Conservation (phyloP, 2,888 invertebrate genomes). For the Aplocera efformata region DNA sequence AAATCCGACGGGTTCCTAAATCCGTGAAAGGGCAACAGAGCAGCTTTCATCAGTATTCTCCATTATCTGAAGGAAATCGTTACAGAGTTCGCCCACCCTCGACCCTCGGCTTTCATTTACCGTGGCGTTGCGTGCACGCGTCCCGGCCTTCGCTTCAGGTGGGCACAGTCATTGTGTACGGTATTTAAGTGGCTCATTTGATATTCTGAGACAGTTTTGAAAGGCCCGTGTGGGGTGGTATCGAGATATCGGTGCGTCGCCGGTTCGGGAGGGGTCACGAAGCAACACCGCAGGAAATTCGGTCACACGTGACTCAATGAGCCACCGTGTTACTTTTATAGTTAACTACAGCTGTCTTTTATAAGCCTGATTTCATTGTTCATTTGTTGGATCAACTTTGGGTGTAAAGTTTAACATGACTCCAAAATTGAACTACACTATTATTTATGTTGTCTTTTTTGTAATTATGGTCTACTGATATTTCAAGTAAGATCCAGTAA, state of each 20-base stretch:
- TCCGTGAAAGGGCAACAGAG: slow-evolving; percentile 70
- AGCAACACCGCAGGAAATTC: slow-evolving; percentile 39
- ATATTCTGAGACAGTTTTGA: slow-evolving; percentile 78
- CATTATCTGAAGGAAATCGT: slow-evolving; percentile 79
- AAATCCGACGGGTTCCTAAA: slow-evolving; percentile 68
- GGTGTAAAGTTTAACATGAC: no score
- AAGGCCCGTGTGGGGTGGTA: slow-evolving; percentile 65
- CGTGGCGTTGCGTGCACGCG: slow-evolving; percentile 74
- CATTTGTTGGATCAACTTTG: no score
- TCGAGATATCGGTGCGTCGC: slow-evolving; percentile 46
- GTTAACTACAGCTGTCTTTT: no score
- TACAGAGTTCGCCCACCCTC: slow-evolving; percentile 72
- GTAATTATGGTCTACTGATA: no score
- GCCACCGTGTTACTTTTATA: no score
- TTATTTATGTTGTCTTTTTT: no score
- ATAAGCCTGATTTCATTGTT: no score
- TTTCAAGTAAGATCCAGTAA: no score
- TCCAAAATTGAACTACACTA: no score
- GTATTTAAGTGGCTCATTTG: slow-evolving; percentile 79
- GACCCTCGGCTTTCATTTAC: slow-evolving; percentile 72
- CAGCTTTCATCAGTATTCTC: slow-evolving; percentile 77
- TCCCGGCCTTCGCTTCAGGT: slow-evolving; percentile 75
- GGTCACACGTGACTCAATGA: slow-evolving; percentile 7
- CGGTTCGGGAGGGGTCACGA: slow-evolving; percentile 25
- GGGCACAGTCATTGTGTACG: slow-evolving; percentile 74